Percentiles rank a stretch among this genome's conserved stretches.
phyloP scores from a whole-genome alignment of 2,797 vertebrate species.

The Sebastiscus tertius region DNA sequence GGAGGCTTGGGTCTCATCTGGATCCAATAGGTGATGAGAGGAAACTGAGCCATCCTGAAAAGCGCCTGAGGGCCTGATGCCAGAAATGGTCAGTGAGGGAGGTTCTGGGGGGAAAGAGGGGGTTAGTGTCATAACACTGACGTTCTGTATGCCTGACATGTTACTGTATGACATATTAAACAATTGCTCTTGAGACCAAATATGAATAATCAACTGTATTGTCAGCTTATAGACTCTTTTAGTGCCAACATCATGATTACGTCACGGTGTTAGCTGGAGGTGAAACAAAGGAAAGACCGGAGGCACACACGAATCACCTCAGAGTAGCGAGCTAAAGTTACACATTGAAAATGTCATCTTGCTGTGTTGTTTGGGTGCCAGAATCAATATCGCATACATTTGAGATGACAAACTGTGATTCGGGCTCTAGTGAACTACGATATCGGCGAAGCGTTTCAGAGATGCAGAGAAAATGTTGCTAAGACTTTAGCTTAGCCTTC shows the following conservation, averaged over 20 bases:
- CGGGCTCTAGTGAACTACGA: no score
- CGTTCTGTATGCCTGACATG: not conserved
- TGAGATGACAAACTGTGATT: no score
- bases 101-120: not conserved
- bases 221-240: not conserved
- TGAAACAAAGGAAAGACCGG: no score
- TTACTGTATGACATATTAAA: constrained; percentile 4
- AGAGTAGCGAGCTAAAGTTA: no score
- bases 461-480: no score
- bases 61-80: constrained; percentile 45
- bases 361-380: no score
- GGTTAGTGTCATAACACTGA: constrained; percentile 21
- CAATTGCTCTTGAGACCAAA: not conserved
- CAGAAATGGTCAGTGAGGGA: constrained; percentile 39
- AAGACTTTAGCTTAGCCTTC: no score
- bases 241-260: no score
- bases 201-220: constrained; percentile 4
- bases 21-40: constrained; percentile 78
- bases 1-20: constrained; percentile 71
- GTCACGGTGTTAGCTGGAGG: no score
- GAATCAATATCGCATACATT: no score
- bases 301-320: no score
- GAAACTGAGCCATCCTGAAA: constrained; percentile 71
- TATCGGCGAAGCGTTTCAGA: accelerated
- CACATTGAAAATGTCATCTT: no score